Evolutionary conservation across 2,113 vertebrate species (phyloP).

Genomic region (Nyctereutes procyonoides): DNA sequence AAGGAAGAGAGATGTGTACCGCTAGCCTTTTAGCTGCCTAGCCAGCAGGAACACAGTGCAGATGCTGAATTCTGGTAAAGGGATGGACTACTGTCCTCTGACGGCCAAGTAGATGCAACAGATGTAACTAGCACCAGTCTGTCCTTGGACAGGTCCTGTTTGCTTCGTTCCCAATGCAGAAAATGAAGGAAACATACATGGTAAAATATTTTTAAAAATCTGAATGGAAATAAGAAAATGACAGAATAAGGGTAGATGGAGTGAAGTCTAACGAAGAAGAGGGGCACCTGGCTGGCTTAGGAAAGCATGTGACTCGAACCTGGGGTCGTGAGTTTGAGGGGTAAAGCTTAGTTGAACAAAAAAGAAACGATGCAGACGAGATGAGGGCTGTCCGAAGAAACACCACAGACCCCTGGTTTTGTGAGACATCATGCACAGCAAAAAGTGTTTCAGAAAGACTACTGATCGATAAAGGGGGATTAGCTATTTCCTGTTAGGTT

Average conservation of each 20-base stretch:
- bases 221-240: neutral
- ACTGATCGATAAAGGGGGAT: neutral
- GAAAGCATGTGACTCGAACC: neutral
- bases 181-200: neutral
- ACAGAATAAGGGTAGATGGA: neutral
- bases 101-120: neutral
- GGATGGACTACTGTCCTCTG: neutral
- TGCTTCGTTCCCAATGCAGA: constrained; percentile 5
- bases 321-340: neutral
- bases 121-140: neutral
- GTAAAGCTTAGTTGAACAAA: neutral
- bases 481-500: constrained; percentile 2
- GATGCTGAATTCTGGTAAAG: neutral
- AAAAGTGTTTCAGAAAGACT: neutral
- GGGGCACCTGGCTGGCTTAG: neutral
- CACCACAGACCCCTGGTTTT: neutral
- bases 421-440: neutral
- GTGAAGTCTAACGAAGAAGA: neutral
- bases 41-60: neutral
- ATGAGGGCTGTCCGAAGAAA: neutral
- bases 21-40: neutral
- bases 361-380: neutral
- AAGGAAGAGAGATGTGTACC: neutral
- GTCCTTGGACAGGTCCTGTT: neutral
- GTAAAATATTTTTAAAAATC: neutral